These are phyloP conservation scores for Xestia ashworthii DNA, from an alignment of 2,888 invertebrate genomes.

Conservation along the genomic window DNA sequence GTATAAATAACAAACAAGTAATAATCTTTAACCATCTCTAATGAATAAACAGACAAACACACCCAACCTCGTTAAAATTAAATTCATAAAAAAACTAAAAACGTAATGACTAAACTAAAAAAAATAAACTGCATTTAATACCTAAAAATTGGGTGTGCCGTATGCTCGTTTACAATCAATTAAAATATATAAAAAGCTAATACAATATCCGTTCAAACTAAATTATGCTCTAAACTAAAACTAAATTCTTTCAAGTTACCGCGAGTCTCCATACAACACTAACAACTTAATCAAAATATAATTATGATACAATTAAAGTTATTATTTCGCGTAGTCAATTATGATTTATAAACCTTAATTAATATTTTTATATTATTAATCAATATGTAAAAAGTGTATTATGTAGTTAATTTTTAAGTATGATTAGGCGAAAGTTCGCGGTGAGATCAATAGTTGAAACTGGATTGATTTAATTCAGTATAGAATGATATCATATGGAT, in stretches of 20 bases:
- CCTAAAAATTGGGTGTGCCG: slow-evolving; percentile 50
- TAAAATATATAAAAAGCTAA: slow-evolving; percentile 53
- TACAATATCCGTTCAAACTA: slow-evolving; percentile 40
- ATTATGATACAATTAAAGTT: slow-evolving; percentile 71
- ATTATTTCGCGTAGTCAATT: slow-evolving; percentile 76
- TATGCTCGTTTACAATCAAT: slow-evolving; percentile 65
- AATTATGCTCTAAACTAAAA: slow-evolving; percentile 29
- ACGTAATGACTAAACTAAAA: slow-evolving; percentile 32
- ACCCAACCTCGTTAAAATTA: slow-evolving; percentile 30
- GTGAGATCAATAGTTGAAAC: slow-evolving; percentile 71
- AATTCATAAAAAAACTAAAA: slow-evolving; percentile 35
- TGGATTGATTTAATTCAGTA: slow-evolving; percentile 44
- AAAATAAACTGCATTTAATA: slow-evolving; percentile 53
- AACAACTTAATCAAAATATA: slow-evolving; percentile 81
- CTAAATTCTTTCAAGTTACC: slow-evolving; percentile 60
- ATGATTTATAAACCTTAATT: slow-evolving; percentile 77
- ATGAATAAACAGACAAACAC: slow-evolving; percentile 47
- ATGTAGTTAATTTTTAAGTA: slow-evolving; percentile 72
- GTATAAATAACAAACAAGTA: slow-evolving; percentile 39
- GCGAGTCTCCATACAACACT: slow-evolving; percentile 52
- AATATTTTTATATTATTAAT: slow-evolving; percentile 77
- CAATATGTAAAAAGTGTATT: slow-evolving; percentile 70
- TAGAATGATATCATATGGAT: slow-evolving; percentile 32
- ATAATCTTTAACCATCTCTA: slow-evolving; percentile 48
- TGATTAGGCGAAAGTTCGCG: slow-evolving; percentile 82